Base-by-base conservation (phyloP, 2,113 vertebrate genomes). In the Solenodon paradoxus region DNA sequence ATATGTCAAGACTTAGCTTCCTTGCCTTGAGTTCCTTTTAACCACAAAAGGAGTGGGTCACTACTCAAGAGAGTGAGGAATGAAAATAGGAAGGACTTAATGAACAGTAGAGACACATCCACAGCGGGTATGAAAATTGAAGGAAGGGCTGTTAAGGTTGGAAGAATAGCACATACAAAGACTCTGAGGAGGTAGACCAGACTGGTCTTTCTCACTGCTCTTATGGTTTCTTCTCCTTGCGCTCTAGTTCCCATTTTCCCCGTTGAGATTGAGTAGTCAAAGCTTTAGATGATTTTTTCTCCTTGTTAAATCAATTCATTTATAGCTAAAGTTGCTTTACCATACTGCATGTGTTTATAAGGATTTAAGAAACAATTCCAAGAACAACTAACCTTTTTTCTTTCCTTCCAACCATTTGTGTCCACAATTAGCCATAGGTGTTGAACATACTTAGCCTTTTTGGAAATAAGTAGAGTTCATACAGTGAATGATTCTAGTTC, bases 251-350 rank as follows among this genome's bases (percentile, higher is more conserved):
- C n/a, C 26, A 51, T 42, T 79, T 61, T 71, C n/a, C 22, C 38
- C 49, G 30, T 35, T 24, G 45, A 92, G 24, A 61, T n/a, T 32
- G 13, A 66, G 17, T 66, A 51, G 20, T 19, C 24, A 78, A 45
- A 74, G 64, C 35, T 80, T 84, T 74, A 42, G 47, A 57, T 86
- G 61, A 66, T 26, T 90, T 91, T 92, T 40, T 22, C 45, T 90
- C 74, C 42, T 90, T n/a, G 78, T 83, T 94, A 57, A 61, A 38
- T 94, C 55, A 96, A 7, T 86, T 87, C 6, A 82, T 92, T 94
- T 88, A 80, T 30, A 92, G 53, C 17, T 64, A 32, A 88, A 80
- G 24, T 79, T 86, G 85, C 57, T 93, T 79, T 63, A 74, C 42
- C 28, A 78, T 55, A 88, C 35, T 88, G 12, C 28, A 19, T 66